Percentiles rank a stretch among this genome's conserved stretches.
These are phyloP conservation scores for Eunapius fragilis DNA, from an alignment of 37 sponge, comb jelly and placozoan genomes.

Conservation along the genomic window DNA sequence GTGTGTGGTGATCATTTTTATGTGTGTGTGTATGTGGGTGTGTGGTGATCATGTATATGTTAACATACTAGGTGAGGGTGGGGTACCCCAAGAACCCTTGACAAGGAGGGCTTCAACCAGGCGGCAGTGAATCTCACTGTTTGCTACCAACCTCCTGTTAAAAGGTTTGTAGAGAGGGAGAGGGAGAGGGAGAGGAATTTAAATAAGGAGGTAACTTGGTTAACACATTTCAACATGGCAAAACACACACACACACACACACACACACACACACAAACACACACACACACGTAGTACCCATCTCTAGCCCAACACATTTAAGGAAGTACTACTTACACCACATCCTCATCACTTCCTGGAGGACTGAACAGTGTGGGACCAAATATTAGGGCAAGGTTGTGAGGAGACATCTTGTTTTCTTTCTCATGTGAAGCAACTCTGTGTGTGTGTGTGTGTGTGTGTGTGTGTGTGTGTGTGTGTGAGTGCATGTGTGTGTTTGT, in stretches of 20 bases:
- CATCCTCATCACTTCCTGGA: constrained; percentile 16
- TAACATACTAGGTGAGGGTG: not conserved
- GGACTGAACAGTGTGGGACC: constrained; percentile 81
- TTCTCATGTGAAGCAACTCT: constrained; percentile 47
- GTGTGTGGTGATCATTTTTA: no score
- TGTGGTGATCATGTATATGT: not conserved
- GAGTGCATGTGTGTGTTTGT: not conserved
- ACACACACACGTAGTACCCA: not conserved
- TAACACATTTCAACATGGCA: not conserved
- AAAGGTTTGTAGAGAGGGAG: not conserved
- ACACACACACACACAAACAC: no score
- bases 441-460: not conserved
- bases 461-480: not conserved
- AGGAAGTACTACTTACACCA: constrained; percentile 20
- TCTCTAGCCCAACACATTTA: not conserved
- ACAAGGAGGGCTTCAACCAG: constrained; percentile 52
- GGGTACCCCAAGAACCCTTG: constrained; percentile 37
- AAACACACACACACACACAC: no score
- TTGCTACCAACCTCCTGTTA: constrained; percentile 57
- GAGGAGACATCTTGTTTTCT: constrained; percentile 73
- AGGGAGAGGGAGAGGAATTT: no score
- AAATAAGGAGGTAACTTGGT: not conserved
- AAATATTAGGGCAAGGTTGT: constrained; percentile 80
- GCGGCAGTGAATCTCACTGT: constrained; percentile 62
- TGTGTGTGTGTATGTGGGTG: not conserved